Base-by-base conservation (phyloP, 2,888 invertebrate species). In the Seira sanloemensis region DNA sequence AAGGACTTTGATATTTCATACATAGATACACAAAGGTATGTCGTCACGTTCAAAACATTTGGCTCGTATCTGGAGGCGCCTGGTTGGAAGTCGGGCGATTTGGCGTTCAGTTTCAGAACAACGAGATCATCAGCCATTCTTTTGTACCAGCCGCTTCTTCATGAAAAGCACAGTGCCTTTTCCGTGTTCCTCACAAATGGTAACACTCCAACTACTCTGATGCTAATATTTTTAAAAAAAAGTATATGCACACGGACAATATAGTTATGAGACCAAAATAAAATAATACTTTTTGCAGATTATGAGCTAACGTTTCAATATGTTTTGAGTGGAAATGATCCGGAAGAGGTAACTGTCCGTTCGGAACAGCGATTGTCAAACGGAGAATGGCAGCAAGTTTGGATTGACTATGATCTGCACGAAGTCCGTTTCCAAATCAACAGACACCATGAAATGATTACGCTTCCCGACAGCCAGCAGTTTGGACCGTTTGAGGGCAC, bases 351-450 rank as follows among this genome's bases (percentile, higher is more conserved):
- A 83, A 96, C 95, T 66, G 96, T 98, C 86, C 95, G 95, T 90
- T 97, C 97, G 1, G 94, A 94, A 88, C 93, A 95, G 67, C 94
- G 95, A 90, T 92, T 98, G 69, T 97, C 97, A 91, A 96, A 96
- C 73, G 98, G 97, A 0, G 97, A 97, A 91, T 98, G 98, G 98
- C 98, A 98, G 91, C 97, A 97, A 92, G 95, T 98, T n/a, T 96
- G 97, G 96, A 96, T 98, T 86, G 97, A 98, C 92, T 97, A 97
- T 91, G 97, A 97, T 92, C 95, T 96, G 91, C 96, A 97, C 91
- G 97, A 97, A 91, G 97, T 97, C 46, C 92, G 97, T 86, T 97
- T 97, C 90, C 97, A 97, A 95, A 95, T 97, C 88, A 97, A 97
- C 90, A 96, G 96, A 46, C 96, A 97, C 90, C 95, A 94, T 90